Evolutionary conservation across 1,140 invertebrate genomes (phyloP).

Genomic region (Tachypleus tridentatus): DNA sequence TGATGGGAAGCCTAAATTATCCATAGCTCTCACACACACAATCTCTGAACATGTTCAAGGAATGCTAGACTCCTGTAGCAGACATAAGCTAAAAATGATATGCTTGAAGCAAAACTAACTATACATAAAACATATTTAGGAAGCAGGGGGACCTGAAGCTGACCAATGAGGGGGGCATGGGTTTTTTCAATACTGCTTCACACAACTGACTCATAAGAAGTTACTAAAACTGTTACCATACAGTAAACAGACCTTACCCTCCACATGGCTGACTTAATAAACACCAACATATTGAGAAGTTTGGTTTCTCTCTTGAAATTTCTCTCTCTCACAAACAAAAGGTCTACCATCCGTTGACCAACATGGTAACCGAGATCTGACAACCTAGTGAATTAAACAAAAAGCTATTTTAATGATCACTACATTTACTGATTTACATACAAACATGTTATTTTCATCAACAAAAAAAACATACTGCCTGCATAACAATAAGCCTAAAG

Average conservation of each 20-base stretch:
- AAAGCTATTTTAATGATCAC: neutral
- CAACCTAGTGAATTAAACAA: conserved; percentile 45
- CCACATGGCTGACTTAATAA: conserved; percentile 94
- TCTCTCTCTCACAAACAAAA: conserved; percentile 85
- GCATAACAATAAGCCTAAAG: neutral
- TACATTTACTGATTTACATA: neutral
- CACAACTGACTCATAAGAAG: conserved; percentile 1
- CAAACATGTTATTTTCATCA: conserved; percentile 7
- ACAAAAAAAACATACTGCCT: neutral
- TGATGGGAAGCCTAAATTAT: no score
- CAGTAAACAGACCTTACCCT: conserved; percentile 48
- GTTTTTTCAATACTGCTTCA: neutral
- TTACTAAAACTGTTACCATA: neutral
- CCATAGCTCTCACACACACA: no score
- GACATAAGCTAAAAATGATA: no score
- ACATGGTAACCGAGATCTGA: conserved; percentile 90
- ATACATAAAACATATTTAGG: no score
- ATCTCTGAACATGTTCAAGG: no score
- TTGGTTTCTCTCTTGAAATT: conserved; percentile 92
- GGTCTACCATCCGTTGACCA: conserved; percentile 80
- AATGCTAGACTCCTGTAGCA: no score
- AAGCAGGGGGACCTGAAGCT: no score
- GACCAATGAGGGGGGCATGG: no score
- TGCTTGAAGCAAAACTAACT: no score
- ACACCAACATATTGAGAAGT: conserved; percentile 84